Percentiles rank a stretch among this genome's conserved stretches.
Evolutionary conservation across 2,888 invertebrate genomes (phyloP).

Genomic region (Cantharis rustica): DNA sequence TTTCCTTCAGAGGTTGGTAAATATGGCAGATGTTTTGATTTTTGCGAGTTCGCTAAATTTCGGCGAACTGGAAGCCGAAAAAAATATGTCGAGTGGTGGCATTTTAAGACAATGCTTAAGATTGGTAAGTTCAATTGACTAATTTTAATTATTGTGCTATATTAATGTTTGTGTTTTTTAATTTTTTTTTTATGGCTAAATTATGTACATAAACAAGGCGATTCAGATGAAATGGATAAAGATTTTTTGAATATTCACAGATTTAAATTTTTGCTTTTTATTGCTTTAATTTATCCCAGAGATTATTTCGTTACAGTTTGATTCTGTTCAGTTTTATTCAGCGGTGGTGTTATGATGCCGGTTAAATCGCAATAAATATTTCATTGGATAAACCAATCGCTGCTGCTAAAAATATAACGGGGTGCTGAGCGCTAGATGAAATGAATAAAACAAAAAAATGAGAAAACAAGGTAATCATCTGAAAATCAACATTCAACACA

Average conservation of each 20-base stretch:
- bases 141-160: background rate
- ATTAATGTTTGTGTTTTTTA: background rate
- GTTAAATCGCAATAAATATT: too few relatives aligned
- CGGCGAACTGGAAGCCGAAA: constrained; percentile 97
- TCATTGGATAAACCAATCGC: too few relatives aligned
- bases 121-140: constrained; percentile 67
- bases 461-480: too few relatives aligned
- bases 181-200: background rate
- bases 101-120: constrained; percentile 95
- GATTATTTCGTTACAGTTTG: too few relatives aligned
- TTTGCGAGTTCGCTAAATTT: constrained; percentile 98
- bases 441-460: too few relatives aligned
- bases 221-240: background rate
- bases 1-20: constrained; percentile 96
- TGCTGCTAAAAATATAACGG: too few relatives aligned
- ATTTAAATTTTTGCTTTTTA: background rate
- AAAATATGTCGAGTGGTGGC: constrained; percentile 99
- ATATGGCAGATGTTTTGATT: constrained; percentile 98
- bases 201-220: background rate
- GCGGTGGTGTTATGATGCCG: too few relatives aligned
- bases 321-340: too few relatives aligned
- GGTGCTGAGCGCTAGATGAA: too few relatives aligned
- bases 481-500: too few relatives aligned
- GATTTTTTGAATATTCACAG: background rate
- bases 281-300: background rate